Evolutionary conservation across 2,797 vertebrate species (phyloP).

Genomic region (Craterocephalus amniculus): DNA sequence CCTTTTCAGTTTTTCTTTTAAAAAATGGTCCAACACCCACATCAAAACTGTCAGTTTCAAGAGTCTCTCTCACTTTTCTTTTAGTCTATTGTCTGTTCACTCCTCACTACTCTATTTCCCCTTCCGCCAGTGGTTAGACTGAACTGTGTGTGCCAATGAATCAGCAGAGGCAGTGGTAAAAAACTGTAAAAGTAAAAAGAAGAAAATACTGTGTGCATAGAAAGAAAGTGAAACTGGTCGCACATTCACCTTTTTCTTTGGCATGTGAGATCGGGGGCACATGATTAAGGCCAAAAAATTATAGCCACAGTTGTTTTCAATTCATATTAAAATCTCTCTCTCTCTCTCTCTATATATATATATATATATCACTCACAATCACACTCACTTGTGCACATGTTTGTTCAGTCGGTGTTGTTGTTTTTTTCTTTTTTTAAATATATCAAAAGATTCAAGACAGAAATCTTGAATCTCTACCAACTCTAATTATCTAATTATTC

Average conservation of each 20-base stretch:
- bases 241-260: background rate
- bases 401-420: no score
- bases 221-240: slow-evolving; percentile 2
- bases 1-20: slow-evolving; percentile 33
- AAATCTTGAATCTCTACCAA: no score
- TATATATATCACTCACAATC: no score
- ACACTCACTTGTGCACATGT: no score
- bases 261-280: background rate
- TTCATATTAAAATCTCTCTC: no score
- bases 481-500: background rate
- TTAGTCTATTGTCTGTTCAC: slow-evolving; percentile 46
- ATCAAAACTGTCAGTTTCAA: slow-evolving; percentile 53
- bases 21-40: slow-evolving; percentile 60
- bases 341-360: no score
- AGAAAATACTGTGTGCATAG: slow-evolving; percentile 15
- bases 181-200: slow-evolving; percentile 28
- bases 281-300: no score
- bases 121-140: slow-evolving; percentile 36
- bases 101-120: slow-evolving; percentile 48
- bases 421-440: no score
- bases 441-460: no score
- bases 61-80: slow-evolving; percentile 59
- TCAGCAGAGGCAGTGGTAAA: slow-evolving; percentile 50
- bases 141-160: slow-evolving; percentile 54
- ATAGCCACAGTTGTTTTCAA: no score